Base-by-base conservation (phyloP, 2,888 invertebrate genomes). In the Dione vanillae region DNA sequence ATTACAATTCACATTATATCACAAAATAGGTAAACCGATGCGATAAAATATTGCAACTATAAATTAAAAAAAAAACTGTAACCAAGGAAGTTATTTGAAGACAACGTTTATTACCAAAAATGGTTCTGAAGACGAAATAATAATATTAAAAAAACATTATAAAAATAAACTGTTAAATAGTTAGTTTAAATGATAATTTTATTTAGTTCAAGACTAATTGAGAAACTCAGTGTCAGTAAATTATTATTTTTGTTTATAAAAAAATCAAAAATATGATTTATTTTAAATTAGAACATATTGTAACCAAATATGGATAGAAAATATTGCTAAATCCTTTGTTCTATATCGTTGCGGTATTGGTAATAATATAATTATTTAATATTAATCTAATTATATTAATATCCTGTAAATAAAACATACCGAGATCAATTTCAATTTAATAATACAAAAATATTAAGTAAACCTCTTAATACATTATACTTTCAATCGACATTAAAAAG, bases 21-120 rank as follows among this genome's bases (percentile, higher is more conserved):
- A 84, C 84, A 84, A 78, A 76, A 75, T 66, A 72, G 77, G 75
- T 78, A 78, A 76, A 67, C 58, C 67, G 47, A 69, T 71, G 58
- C 69, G 43, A 43, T 43, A 58, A 71, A 69, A 75, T 72, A 69
- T 62, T 70, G 56, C 67, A 58, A 49, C 37, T 69, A 27, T 51
- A 51, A 27, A 51, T 41, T 19, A 58, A 7, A 16, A 27, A 59
- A 43, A 8, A 20, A 27, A 43, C 10, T n/a, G 16, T 9, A 37
- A n/a, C 20, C 16, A 27, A 59, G 58, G 58, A 59, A 59, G 59
- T 43, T 43, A 43, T 20, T 59, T 59, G 59, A 59, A 43, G 43
- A 59, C 59, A 43, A 43, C 20, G 27, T 59, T 59, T 19, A 19
- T 40, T 20, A 1, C 16, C 20, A 41, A 59, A 59, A 40, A 20